A percentile compares a stretch with the other conserved stretches of the same genome.
phyloP scores from a whole-genome alignment of 2,797 vertebrate species.

The Alouatta caraya region DNA sequence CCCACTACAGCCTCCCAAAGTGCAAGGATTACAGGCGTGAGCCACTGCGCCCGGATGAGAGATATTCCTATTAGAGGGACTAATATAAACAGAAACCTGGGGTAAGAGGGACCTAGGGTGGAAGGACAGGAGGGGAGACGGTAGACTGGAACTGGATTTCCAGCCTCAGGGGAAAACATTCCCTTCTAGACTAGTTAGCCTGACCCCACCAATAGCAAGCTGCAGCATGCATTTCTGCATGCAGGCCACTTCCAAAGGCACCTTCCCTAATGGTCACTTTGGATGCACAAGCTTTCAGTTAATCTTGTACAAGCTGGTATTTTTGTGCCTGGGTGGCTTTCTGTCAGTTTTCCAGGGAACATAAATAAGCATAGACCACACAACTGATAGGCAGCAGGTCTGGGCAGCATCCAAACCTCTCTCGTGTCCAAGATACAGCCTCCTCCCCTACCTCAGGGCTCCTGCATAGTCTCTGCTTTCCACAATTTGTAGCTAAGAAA shows the following conservation, averaged over 20 bases:
- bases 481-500: neutral
- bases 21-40: too few species aligned
- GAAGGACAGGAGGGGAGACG: neutral
- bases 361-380: neutral
- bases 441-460: neutral
- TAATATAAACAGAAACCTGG: neutral
- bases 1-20: too few species aligned
- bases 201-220: neutral
- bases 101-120: neutral
- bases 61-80: neutral
- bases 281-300: neutral
- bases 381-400: neutral
- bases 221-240: neutral
- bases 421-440: neutral
- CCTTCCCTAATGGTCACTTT: neutral
- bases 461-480: neutral
- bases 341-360: neutral
- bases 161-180: accelerated
- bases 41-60: neutral
- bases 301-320: neutral
- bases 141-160: neutral
- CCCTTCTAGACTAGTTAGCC: neutral
- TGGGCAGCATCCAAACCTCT: neutral
- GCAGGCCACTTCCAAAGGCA: neutral
- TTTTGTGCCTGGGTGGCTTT: neutral